Conservation (phyloP, 2,797 vertebrate species). For the Octomys mimax region DNA sequence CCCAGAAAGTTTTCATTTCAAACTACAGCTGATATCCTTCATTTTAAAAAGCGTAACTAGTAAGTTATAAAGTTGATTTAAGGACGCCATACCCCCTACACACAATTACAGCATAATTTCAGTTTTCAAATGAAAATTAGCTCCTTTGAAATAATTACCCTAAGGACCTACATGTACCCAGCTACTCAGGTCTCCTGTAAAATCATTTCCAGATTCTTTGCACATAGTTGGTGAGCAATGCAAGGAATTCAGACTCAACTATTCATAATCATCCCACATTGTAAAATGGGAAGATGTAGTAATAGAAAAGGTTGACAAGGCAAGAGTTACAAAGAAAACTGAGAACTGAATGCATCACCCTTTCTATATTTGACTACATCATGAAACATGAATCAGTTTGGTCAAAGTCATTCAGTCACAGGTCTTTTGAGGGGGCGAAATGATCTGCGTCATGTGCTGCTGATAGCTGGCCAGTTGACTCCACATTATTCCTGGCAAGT, state of each 20-base stretch:
- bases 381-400: conserved; percentile 57
- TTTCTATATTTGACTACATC: not conserved
- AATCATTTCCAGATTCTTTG: conserved; percentile 26
- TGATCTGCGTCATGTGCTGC: conserved; percentile 22
- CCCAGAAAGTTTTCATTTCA: conserved; percentile 51
- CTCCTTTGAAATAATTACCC: conserved; percentile 58
- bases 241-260: conserved; percentile 21
- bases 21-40: not conserved
- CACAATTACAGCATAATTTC: not conserved
- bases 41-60: conserved; percentile 5
- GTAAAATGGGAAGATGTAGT: conserved; percentile 47
- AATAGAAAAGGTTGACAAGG: not conserved
- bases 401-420: not conserved
- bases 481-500: conserved; percentile 24
- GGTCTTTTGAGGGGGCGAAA: not conserved
- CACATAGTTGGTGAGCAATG: conserved; percentile 15
- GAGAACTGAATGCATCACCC: conserved; percentile 2
- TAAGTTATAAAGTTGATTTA: conserved; percentile 53
- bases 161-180: conserved; percentile 10
- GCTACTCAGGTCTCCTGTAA: not conserved
- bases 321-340: conserved; percentile 50
- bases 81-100: not conserved
- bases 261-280: conserved; percentile 25
- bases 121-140: conserved; percentile 70
- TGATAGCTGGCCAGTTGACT: conserved; percentile 15